Evolutionary conservation across 64 coral and sea anemone genomes (phyloP), one percentile per base, ranked within the genome.

Genomic region (Porites australiensis): DNA sequence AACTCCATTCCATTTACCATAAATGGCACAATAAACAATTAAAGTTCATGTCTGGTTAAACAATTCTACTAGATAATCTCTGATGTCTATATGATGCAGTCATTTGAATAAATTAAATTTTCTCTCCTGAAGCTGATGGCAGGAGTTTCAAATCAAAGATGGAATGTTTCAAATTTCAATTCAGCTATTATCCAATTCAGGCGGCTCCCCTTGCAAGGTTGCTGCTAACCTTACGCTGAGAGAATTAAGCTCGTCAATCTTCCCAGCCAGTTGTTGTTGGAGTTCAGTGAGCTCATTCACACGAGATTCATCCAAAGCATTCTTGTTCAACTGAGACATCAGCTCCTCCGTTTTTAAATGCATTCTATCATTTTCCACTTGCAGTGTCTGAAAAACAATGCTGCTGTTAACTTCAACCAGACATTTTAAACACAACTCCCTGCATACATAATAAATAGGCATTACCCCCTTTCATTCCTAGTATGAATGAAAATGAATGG

Each of bases 351-450:
- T 94, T 45, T 51, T 83, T 55, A 68, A 43, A 44, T 79, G 63
- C 82, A 94, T 62, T 75, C 64, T 89, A 77, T 94, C 58, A 89
- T 77, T 89, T 83, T 89, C 87, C 15, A 82, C 44, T 62, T 88
- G 92, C 63, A 94, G 78, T 16, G 88, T 82, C 92, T 94, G 23
- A n/a, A 64, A 83, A 3, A 14, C 7, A 57, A 57, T 12, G 12
- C 7, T 57, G 54, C 12, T 57, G 12, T 57, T 57, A 57, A 57
- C 54, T 57, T 7, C 7, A 4, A 4, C 7, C 6, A 7, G 0
- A 12, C 7, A 57, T 57, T 9, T 12, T 9, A 57, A 7, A 70
- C 46, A 13, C 20, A 14, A n/a, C 12, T 52, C 22, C 66, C 53
- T 5, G 11, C 8, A 4, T 69, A 23, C 18, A 0, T 19, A n/a